Conservation (phyloP, 2,888 invertebrate species). For the Spialia ferax region DNA sequence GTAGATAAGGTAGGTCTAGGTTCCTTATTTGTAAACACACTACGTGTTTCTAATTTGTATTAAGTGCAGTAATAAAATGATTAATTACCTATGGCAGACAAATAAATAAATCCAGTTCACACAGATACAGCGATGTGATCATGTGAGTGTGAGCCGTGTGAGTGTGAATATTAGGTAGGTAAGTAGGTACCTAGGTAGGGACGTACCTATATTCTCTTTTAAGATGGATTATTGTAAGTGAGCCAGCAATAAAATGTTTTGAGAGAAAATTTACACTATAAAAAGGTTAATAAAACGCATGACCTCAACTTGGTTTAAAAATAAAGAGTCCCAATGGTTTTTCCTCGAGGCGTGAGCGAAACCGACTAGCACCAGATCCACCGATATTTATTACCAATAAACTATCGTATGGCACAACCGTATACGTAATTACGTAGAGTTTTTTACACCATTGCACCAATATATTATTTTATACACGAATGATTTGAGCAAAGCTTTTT, state of each 20-base stretch:
- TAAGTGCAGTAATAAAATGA: no score
- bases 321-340: conserved; percentile 62
- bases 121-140: no score
- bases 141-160: no score
- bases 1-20: no score
- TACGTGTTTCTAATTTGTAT: no score
- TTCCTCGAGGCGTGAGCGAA: conserved; percentile 56
- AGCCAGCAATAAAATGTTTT: conserved; percentile 5
- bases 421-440: conserved; percentile 61
- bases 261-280: conserved; percentile 1
- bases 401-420: conserved; percentile 59
- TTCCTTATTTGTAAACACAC: no score
- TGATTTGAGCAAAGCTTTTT: conserved; percentile 54
- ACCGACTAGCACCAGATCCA: conserved; percentile 65
- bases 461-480: conserved; percentile 60
- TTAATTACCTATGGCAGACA: no score
- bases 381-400: conserved; percentile 81
- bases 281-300: conserved; percentile 52
- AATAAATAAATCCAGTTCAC: no score
- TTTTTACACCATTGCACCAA: conserved; percentile 52
- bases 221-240: neutral
- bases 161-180: no score
- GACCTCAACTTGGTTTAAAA: conserved; percentile 69
- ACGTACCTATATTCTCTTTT: neutral
- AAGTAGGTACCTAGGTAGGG: no score